A percentile compares a stretch with the other conserved stretches of the same genome.
phyloP scores from a whole-genome alignment of 2,888 invertebrate genomes.

The Eurois occulta region DNA sequence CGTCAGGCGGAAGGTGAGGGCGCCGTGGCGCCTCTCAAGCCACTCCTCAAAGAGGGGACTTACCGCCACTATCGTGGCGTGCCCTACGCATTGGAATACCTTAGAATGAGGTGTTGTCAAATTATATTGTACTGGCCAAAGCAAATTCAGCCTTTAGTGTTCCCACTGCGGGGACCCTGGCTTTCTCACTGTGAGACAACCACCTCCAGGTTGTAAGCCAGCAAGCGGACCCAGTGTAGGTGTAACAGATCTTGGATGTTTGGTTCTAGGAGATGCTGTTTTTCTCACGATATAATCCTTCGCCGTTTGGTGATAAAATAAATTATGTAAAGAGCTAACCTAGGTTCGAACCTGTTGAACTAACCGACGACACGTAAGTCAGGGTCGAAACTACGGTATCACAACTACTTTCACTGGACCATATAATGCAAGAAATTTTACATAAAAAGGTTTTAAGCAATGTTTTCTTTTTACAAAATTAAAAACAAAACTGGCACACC shows the following conservation, averaged over 20 bases:
- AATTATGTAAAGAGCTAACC: not conserved
- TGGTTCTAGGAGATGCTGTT: not conserved
- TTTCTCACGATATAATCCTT: not conserved
- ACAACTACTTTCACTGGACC: not conserved
- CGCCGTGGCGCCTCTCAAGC: no score
- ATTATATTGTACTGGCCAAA: not conserved
- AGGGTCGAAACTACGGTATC: not conserved
- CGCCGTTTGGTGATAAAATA: not conserved
- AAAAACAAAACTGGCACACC: constrained; percentile 16
- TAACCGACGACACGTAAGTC: not conserved
- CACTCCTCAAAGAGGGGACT: no score
- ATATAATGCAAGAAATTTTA: not conserved
- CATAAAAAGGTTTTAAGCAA: constrained; percentile 3
- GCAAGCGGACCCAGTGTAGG: not conserved
- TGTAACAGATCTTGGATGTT: no score
- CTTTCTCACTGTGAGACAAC: no score
- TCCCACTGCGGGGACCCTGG: not conserved
- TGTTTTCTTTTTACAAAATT: not conserved
- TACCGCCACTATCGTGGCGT: no score
- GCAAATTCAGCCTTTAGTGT: not conserved
- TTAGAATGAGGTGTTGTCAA: not conserved
- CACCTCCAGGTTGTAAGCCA: not conserved
- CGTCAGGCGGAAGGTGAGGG: no score
- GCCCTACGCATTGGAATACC: not conserved
- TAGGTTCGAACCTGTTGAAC: not conserved